These are phyloP conservation scores for Lepus oiostolus DNA, from an alignment of 2,797 vertebrate genomes.

Conservation along the genomic window DNA sequence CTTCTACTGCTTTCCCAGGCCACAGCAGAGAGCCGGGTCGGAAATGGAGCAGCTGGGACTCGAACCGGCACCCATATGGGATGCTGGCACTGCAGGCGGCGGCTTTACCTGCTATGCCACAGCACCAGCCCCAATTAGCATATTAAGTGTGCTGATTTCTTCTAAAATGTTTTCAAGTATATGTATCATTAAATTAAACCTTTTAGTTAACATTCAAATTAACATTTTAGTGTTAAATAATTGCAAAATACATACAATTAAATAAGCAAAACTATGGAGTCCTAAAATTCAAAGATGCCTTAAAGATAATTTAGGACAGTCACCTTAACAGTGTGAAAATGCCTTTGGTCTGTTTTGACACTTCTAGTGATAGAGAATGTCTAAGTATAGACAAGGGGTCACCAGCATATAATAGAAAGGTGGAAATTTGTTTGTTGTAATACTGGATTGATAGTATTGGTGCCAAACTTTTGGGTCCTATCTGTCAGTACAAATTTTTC, in stretches of 20 bases:
- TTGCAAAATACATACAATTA: constrained; percentile 16
- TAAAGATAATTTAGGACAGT: constrained; percentile 59
- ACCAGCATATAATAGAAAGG: not conserved
- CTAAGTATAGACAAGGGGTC: not conserved
- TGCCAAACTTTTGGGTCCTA: constrained; percentile 1
- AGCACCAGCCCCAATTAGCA: no score
- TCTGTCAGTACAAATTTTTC: not conserved
- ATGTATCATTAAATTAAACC: not conserved
- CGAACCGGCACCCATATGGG: no score
- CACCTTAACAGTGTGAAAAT: constrained; percentile 25
- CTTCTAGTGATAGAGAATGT: constrained; percentile 26
- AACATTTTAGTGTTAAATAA: constrained; percentile 62
- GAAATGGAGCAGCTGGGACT: no score
- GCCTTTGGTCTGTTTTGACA: not conserved
- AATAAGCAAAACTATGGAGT: constrained; percentile 33
- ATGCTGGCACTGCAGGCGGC: no score
- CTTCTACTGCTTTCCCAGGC: no score
- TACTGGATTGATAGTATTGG: not conserved
- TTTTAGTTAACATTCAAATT: constrained; percentile 1
- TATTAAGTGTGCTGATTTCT: constrained; percentile 37
- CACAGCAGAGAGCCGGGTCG: no score
- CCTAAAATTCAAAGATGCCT: constrained; percentile 41
- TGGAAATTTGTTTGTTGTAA: not conserved
- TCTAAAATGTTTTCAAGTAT: constrained; percentile 45
- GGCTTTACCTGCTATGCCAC: no score